Evolutionary conservation across 2,797 vertebrate genomes (phyloP).

Genomic region (Cossypha dichroa): DNA sequence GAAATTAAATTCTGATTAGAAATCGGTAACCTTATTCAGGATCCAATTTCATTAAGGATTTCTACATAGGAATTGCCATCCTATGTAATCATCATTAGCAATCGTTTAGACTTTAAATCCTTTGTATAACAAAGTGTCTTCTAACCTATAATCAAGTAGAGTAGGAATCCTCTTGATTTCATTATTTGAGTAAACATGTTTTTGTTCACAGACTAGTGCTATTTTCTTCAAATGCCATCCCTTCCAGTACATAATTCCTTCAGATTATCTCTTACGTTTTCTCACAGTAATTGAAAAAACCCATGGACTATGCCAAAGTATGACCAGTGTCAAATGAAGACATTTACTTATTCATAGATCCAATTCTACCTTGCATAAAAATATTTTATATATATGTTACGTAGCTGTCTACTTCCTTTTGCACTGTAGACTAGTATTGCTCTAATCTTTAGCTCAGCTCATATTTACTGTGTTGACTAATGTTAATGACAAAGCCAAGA

Average conservation of each 20-base stretch:
- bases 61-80: background rate
- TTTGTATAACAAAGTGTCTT: background rate
- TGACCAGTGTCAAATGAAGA: background rate
- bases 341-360: background rate
- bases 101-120: background rate
- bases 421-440: background rate
- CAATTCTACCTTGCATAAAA: background rate
- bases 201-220: background rate
- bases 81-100: background rate
- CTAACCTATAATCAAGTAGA: background rate
- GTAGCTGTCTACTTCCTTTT: background rate
- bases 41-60: background rate
- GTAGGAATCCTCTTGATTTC: background rate
- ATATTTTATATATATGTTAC: background rate
- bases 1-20: background rate
- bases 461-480: background rate
- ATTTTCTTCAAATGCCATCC: background rate
- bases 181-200: background rate
- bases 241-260: background rate
- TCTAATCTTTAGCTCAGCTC: background rate
- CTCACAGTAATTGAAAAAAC: accelerated
- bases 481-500: background rate
- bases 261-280: background rate
- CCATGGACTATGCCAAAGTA: background rate
- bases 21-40: background rate